phyloP scores from a whole-genome alignment of 2,797 vertebrate genomes.

The Sarcophilus harrisii region DNA sequence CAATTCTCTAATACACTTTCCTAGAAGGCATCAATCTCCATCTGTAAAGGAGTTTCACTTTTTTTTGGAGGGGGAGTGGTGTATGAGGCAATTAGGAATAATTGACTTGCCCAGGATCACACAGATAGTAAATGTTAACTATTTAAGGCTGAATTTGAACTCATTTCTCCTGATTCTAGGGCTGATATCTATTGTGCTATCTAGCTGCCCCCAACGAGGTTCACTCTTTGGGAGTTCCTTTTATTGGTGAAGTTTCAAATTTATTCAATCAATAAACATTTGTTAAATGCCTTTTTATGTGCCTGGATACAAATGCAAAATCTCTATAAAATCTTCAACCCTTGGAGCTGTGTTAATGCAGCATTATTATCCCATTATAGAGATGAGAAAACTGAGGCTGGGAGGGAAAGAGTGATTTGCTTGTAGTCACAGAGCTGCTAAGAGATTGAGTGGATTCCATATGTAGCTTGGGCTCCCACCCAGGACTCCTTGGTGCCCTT shows the following conservation, averaged over 20 bases:
- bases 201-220: too few relatives aligned
- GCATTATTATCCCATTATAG: background rate
- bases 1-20: background rate
- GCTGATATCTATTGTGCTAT: too few relatives aligned
- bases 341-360: background rate
- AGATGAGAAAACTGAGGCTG: too few relatives aligned
- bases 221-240: background rate
- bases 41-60: background rate
- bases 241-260: background rate
- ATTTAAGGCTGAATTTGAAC: too few relatives aligned
- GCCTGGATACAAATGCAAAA: background rate
- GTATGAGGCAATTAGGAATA: too few relatives aligned
- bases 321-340: background rate
- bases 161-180: too few relatives aligned
- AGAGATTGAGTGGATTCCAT: background rate
- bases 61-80: too few relatives aligned
- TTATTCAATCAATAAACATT: background rate
- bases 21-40: background rate
- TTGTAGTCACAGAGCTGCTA: background rate
- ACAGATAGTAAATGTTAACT: too few relatives aligned
- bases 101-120: too few relatives aligned
- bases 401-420: background rate
- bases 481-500: background rate
- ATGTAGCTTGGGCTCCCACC: background rate
- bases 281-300: background rate